Conservation (phyloP, 2,888 invertebrate genomes). For the Deilephila porcellus region DNA sequence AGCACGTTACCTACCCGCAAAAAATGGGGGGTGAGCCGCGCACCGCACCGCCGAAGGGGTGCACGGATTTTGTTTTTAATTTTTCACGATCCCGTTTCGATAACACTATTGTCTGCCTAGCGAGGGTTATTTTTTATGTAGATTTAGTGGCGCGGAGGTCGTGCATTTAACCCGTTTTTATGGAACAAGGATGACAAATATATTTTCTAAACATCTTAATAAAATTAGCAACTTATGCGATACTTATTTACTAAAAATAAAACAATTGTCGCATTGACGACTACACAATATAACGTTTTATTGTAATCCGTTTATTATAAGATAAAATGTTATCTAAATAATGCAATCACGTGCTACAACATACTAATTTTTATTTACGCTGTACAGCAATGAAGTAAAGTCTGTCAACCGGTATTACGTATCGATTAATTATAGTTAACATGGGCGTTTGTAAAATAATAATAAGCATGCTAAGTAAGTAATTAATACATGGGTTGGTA, state of each 20-base stretch:
- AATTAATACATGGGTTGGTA: neutral
- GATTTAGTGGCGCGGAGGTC: slow-evolving; percentile 14
- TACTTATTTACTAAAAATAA: neutral
- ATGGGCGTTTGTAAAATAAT: slow-evolving; percentile 3
- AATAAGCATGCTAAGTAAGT: slow-evolving; percentile 16
- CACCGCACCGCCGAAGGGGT: slow-evolving; percentile 48
- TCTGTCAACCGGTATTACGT: neutral
- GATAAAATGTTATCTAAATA: no score
- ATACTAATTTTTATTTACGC: neutral
- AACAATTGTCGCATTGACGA: no score
- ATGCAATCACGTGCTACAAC: neutral
- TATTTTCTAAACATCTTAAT: neutral
- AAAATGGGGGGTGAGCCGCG: slow-evolving; percentile 65
- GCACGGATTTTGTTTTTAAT: slow-evolving; percentile 74
- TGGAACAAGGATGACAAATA: slow-evolving; percentile 6
- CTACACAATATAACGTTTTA: no score
- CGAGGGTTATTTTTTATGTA: slow-evolving; percentile 17
- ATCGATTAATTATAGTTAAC: neutral
- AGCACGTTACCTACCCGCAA: slow-evolving; percentile 78
- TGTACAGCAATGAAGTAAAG: neutral
- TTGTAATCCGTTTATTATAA: no score
- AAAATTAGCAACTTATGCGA: no score
- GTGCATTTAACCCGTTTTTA: slow-evolving; percentile 9
- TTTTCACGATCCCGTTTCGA: slow-evolving; percentile 68
- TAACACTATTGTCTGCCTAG: slow-evolving; percentile 50